Conservation (phyloP, 2,888 invertebrate species). For the Loripinus fragilis region DNA sequence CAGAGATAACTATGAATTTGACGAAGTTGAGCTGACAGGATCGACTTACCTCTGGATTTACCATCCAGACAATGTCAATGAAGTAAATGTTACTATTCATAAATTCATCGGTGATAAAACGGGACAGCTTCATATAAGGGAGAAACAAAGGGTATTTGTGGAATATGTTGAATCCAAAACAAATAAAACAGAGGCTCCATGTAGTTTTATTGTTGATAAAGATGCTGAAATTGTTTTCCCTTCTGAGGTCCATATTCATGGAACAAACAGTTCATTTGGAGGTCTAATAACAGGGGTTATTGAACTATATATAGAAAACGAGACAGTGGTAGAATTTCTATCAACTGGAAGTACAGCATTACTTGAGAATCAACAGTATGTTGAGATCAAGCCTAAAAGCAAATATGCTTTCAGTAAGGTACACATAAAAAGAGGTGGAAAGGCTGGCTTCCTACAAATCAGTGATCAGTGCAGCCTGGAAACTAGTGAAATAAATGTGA, state of each 20-base stretch:
- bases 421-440: conserved; percentile 65
- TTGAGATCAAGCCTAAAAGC: conserved; percentile 62
- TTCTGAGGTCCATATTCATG: conserved; percentile 72
- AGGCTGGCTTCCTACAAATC: conserved; percentile 64
- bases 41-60: conserved; percentile 66
- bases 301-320: conserved; percentile 67
- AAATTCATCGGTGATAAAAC: conserved; percentile 74
- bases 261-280: conserved; percentile 70
- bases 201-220: conserved; percentile 70
- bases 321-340: conserved; percentile 60
- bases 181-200: conserved; percentile 74
- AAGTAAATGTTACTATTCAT: conserved; percentile 65
- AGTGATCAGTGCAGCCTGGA: conserved; percentile 39
- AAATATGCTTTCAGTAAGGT: conserved; percentile 68
- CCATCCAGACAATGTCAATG: conserved; percentile 59
- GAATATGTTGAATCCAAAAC: conserved; percentile 71
- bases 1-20: conserved; percentile 65
- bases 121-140: conserved; percentile 66
- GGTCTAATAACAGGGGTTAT: conserved; percentile 68
- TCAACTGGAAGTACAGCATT: conserved; percentile 72
- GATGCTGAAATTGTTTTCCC: conserved; percentile 71
- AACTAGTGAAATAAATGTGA: conserved; percentile 68
- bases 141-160: conserved; percentile 68
- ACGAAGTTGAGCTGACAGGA: conserved; percentile 74
- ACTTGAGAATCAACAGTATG: conserved; percentile 63